Percentiles rank a stretch among this genome's conserved stretches.
These are phyloP conservation scores for Tinea pellionella DNA, from an alignment of 2,888 invertebrate genomes.

Conservation along the genomic window DNA sequence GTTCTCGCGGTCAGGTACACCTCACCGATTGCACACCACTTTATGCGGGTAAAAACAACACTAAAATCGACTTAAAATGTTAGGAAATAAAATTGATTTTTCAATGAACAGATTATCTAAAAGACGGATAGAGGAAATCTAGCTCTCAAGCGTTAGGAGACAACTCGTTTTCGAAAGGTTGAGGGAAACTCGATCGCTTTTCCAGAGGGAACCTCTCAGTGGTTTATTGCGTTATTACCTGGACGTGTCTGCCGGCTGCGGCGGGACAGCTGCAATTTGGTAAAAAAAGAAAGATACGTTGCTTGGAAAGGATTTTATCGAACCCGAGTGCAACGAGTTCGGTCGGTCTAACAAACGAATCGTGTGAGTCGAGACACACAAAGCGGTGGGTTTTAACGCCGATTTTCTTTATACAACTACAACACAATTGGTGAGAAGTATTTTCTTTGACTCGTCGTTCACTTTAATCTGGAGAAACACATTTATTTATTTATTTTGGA, in stretches of 20 bases:
- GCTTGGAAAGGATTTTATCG: constrained; percentile 59
- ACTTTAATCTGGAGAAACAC: constrained; percentile 1
- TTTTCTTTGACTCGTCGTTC: constrained; percentile 9
- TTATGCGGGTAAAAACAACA: constrained; percentile 19
- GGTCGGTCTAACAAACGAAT: neutral
- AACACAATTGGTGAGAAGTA: neutral
- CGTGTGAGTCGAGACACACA: constrained; percentile 9
- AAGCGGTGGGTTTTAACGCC: neutral
- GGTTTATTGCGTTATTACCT: constrained; percentile 71
- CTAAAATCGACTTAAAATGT: constrained; percentile 21
- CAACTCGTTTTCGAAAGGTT: constrained; percentile 62
- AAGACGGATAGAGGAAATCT: neutral
- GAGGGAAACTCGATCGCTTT: constrained; percentile 67
- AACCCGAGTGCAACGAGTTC: constrained; percentile 33
- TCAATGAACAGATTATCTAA: constrained; percentile 21
- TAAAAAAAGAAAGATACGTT: constrained; percentile 64
- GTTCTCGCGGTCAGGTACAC: constrained; percentile 46
- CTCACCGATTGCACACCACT: constrained; percentile 53
- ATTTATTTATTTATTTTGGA: neutral
- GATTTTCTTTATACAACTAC: constrained; percentile 10
- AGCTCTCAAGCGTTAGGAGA: constrained; percentile 23
- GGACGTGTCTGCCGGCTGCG: constrained; percentile 57
- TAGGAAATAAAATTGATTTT: constrained; percentile 45
- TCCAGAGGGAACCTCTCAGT: constrained; percentile 65
- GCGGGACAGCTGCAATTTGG: constrained; percentile 64